Evolutionary conservation across 2,113 vertebrate species (phyloP).

Genomic region (Pygathrix nemaeus): DNA sequence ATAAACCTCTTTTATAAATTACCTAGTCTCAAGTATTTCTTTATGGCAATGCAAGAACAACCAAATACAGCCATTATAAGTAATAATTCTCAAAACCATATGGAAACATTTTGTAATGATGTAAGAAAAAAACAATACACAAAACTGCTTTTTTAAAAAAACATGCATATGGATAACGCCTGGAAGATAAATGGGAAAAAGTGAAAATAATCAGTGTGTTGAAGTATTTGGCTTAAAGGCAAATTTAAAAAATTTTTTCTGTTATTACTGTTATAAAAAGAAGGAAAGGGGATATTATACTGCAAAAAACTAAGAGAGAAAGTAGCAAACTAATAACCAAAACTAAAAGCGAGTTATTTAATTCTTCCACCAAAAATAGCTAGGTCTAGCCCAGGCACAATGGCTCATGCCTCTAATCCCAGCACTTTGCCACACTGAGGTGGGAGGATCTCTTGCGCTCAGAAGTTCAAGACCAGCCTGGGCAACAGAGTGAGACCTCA

Average conservation of each 20-base stretch:
- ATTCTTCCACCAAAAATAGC: slow-evolving; percentile 16
- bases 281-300: not conserved
- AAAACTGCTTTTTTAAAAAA: not conserved
- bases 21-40: no score
- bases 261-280: slow-evolving; percentile 3
- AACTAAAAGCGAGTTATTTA: slow-evolving; percentile 32
- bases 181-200: not conserved
- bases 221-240: not conserved
- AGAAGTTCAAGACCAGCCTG: no score
- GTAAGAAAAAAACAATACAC: not conserved
- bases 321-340: not conserved
- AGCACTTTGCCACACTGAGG: no score
- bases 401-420: no score
- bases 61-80: not conserved
- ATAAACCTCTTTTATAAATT: no score
- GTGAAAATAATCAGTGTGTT: not conserved
- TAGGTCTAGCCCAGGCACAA: not conserved
- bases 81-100: not conserved
- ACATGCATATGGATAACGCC: not conserved
- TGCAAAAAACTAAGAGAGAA: not conserved
- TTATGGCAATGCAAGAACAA: no score
- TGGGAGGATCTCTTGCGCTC: no score
- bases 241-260: slow-evolving; percentile 6
- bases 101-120: not conserved
- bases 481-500: no score